Conservation (phyloP, 53 echinoderm and acorn worm species). For the Paracentrotus lividus region DNA sequence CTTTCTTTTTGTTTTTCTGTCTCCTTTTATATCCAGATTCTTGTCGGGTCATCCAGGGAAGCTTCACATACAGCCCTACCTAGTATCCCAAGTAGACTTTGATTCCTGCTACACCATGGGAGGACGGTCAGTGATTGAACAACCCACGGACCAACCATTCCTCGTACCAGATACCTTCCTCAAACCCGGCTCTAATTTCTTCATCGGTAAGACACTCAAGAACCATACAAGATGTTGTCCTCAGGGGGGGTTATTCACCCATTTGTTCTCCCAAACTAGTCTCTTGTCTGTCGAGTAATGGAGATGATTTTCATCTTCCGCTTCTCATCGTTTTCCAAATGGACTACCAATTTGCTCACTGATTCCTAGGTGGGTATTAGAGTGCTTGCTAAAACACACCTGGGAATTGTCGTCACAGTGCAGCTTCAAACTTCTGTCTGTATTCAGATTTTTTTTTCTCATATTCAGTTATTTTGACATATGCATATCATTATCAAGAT, state of each 20-base stretch:
- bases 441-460: no score
- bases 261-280: slow-evolving; percentile 31
- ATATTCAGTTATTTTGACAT: no score
- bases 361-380: neutral
- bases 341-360: neutral
- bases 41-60: slow-evolving; percentile 63
- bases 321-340: neutral
- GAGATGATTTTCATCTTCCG: neutral
- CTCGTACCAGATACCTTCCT: slow-evolving; percentile 80
- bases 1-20: neutral
- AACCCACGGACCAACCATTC: slow-evolving; percentile 73
- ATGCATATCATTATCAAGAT: no score
- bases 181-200: slow-evolving; percentile 89
- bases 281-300: slow-evolving; percentile 38
- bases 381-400: neutral
- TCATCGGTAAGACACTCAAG: slow-evolving; percentile 87
- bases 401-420: neutral
- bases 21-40: slow-evolving; percentile 75
- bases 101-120: slow-evolving; percentile 82
- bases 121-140: slow-evolving; percentile 71
- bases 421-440: neutral
- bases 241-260: neutral
- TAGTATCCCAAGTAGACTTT: slow-evolving; percentile 85
- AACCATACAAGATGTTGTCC: neutral
- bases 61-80: slow-evolving; percentile 86